Evolutionary conservation across 37 sponge, comb jelly and placozoan species (phyloP), one percentile per base, ranked within the genome.

Genomic region (Spongilla lacustris): DNA sequence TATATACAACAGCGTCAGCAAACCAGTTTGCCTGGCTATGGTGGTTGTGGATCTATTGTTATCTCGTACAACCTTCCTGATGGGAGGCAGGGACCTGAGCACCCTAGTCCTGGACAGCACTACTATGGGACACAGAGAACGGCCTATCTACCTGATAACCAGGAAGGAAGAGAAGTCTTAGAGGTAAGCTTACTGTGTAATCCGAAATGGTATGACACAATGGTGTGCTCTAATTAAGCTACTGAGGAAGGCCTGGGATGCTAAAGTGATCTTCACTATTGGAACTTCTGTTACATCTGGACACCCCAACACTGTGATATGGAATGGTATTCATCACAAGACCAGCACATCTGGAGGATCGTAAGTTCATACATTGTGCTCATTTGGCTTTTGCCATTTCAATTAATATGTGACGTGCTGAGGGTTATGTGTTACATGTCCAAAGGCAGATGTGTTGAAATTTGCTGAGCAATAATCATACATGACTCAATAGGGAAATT

Each of bases 241-340:
- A 22, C 94, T 94, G n/a, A 32, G 49, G 76, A 87, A 73, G 31
- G 94, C 91, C 24, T 94, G 87, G 73, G 85, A 90, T 30, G 82
- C 82, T 11, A 46, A 85, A 1, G 26, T 91, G 37, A 77, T 84
- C 26, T 94, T 94, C 80, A 91, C 91, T 25, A 71, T 94, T 17
- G 94, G 94, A 27, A 84, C 86, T 0, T 94, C 94, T 0, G 10
- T 21, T 9, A 94, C 94, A 23, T 69, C 71, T 77, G 91, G 94
- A 27, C 27, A 36, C 0, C 66, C 50, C 21, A 78, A 90, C 67
- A 72, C 72, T 23, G 88, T 93, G 2, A 78, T 83, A 0, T 94
- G 94, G 94, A 91, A 87, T 89, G 94, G 91, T 70, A 91, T 94
- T 72, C 94, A 94, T 58, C 94, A 94, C 68, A 94, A 94, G 76